A percentile compares a stretch with the other conserved stretches of the same genome.
Evolutionary conservation across 2,888 invertebrate genomes (phyloP).

Genomic region (Erpobdella octoculata): DNA sequence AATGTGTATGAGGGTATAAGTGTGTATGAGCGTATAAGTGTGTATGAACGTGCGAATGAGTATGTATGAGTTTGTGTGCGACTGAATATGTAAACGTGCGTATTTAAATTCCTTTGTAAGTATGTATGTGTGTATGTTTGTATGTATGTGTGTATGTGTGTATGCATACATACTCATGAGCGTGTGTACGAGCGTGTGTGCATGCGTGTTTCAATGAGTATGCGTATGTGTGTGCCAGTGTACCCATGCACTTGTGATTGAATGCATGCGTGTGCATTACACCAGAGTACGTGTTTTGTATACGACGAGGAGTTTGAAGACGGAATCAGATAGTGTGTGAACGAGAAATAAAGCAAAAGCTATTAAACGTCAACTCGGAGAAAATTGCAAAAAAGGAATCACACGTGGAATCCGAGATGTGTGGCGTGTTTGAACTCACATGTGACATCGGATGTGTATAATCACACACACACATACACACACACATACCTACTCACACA

Average conservation of each 20-base stretch:
- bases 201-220: background rate
- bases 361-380: too few relatives aligned
- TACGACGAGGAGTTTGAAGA: too few relatives aligned
- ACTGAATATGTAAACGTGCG: background rate
- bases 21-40: conserved; percentile 20
- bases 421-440: too few relatives aligned
- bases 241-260: background rate
- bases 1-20: conserved; percentile 20
- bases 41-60: conserved; percentile 21
- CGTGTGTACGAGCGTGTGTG: background rate
- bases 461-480: too few relatives aligned
- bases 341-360: too few relatives aligned
- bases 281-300: too few relatives aligned
- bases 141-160: background rate
- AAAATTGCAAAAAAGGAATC: too few relatives aligned
- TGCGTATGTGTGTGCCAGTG: background rate
- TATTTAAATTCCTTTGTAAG: background rate
- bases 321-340: too few relatives aligned
- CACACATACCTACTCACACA: too few relatives aligned
- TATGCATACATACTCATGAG: background rate
- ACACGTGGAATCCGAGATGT: too few relatives aligned
- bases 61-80: conserved; percentile 12
- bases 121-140: conserved; percentile 3
- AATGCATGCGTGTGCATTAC: background rate
- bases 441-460: too few relatives aligned